Evolutionary conservation across 2,113 vertebrate genomes (phyloP).

Genomic region (Corythoichthys haematopterus): DNA sequence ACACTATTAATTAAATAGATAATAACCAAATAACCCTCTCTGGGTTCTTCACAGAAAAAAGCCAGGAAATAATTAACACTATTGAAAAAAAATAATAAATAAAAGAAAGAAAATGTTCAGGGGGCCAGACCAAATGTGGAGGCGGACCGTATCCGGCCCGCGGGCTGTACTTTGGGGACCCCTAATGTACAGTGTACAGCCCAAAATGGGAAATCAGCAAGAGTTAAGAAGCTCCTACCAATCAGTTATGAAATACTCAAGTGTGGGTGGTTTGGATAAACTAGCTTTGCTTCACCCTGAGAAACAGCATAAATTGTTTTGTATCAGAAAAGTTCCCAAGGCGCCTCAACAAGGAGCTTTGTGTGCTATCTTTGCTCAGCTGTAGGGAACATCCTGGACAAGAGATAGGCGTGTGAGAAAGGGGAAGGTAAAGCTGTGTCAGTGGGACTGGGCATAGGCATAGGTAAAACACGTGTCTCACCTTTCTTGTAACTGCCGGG

Average conservation of each 20-base stretch:
- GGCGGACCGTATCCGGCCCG: too few relatives aligned
- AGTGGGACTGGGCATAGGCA: constrained; percentile 10
- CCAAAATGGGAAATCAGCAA: constrained; percentile 3
- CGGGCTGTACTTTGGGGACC: too few relatives aligned
- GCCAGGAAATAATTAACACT: too few relatives aligned
- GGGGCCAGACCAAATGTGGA: too few relatives aligned
- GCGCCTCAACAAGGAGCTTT: constrained; percentile 12
- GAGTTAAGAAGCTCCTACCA: background rate
- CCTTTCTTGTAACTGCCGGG: constrained; percentile 94
- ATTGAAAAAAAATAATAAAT: too few relatives aligned
- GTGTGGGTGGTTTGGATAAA: constrained; percentile 36
- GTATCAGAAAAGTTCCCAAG: constrained; percentile 23
- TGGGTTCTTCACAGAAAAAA: too few relatives aligned
- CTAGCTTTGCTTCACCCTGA: constrained; percentile 28
- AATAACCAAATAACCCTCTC: too few relatives aligned
- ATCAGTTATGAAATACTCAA: constrained; percentile 18
- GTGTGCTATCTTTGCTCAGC: constrained; percentile 31
- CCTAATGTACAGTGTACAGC: background rate
- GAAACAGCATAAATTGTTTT: constrained; percentile 18
- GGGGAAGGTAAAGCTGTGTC: constrained; percentile 39
- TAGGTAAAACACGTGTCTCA: constrained; percentile 61
- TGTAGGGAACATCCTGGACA: constrained; percentile 47
- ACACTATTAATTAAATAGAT: too few relatives aligned
- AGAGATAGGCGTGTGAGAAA: constrained; percentile 25
- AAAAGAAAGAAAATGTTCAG: too few relatives aligned